Conservation (phyloP, 1,140 invertebrate species). For the Cotesia chilonis region DNA sequence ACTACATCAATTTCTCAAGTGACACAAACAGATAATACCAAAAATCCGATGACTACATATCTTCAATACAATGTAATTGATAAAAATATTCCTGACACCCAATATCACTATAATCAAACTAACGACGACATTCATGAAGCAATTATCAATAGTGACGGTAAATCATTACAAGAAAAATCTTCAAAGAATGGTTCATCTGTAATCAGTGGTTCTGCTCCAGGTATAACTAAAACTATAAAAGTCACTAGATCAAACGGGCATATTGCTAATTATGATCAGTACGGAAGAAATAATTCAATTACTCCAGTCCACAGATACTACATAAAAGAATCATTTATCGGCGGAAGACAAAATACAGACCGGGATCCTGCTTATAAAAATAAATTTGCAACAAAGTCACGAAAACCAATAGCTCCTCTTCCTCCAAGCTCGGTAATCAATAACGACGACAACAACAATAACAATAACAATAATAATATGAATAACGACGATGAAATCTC, state of each 20-base stretch:
- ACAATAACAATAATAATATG: neutral
- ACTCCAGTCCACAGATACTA: constrained; percentile 79
- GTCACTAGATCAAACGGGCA: constrained; percentile 33
- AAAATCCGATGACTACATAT: constrained; percentile 59
- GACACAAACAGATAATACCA: constrained; percentile 65
- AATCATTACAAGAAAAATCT: constrained; percentile 51
- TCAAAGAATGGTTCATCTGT: constrained; percentile 9
- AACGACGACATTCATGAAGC: constrained; percentile 41
- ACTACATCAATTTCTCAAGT: constrained; percentile 49
- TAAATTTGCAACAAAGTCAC: constrained; percentile 72
- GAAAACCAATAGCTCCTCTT: no score
- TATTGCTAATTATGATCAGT: constrained; percentile 41
- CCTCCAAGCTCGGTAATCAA: no score
- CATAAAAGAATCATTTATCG: constrained; percentile 82
- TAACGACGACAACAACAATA: no score
- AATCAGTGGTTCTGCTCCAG: constrained; percentile 18
- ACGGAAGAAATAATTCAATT: constrained; percentile 56
- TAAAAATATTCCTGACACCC: constrained; percentile 60
- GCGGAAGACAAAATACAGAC: constrained; percentile 67
- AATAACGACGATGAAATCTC: constrained; percentile 6
- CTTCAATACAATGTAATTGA: constrained; percentile 73
- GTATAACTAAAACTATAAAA: constrained; percentile 35
- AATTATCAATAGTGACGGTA: constrained; percentile 51
- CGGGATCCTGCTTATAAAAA: constrained; percentile 75
- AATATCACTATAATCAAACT: constrained; percentile 1